Evolutionary conservation across 2,113 vertebrate genomes (phyloP).

Genomic region (Grus americana): DNA sequence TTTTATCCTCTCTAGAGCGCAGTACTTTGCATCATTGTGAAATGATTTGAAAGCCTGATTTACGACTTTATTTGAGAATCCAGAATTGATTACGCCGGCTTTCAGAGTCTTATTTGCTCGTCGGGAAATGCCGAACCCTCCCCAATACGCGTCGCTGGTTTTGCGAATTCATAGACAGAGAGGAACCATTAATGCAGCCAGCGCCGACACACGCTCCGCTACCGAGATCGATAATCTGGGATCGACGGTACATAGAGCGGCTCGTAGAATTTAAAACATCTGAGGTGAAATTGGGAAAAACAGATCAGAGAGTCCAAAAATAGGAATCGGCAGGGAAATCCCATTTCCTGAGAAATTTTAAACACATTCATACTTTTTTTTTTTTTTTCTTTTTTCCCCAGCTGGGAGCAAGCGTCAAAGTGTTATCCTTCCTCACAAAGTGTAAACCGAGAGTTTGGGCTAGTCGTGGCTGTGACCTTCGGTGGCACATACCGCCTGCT

Average conservation of each 20-base stretch:
- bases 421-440: accelerated
- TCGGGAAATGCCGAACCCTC: neutral
- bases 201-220: neutral
- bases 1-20: neutral
- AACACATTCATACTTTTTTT: accelerated
- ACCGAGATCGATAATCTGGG: accelerated
- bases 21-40: neutral
- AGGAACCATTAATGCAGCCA: accelerated
- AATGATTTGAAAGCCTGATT: neutral
- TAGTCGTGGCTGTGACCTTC: neutral
- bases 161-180: accelerated
- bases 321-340: neutral
- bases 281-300: neutral
- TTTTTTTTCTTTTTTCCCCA: neutral
- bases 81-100: accelerated
- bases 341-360: neutral
- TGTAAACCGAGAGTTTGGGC: neutral
- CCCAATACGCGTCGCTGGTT: accelerated
- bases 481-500: neutral
- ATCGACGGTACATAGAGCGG: accelerated
- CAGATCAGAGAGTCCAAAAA: neutral
- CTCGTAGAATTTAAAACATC: neutral
- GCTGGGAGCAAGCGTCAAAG: neutral
- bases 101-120: neutral
- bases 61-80: neutral